Percentiles rank a stretch among this genome's conserved stretches.
These are phyloP conservation scores for Pemphigus obesinymphae DNA, from an alignment of 1,140 invertebrate genomes.

Conservation along the genomic window DNA sequence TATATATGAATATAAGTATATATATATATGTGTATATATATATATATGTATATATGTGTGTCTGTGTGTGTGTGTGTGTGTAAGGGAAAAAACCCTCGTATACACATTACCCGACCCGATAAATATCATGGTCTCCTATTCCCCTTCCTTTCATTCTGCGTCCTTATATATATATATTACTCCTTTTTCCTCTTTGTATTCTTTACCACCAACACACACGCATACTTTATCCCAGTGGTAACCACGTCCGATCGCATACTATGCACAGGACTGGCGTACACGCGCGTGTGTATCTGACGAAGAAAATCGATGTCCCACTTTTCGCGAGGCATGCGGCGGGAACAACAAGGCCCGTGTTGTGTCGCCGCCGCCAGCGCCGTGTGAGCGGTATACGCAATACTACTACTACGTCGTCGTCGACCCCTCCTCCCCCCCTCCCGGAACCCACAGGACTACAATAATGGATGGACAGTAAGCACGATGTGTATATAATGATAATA, in stretches of 20 bases:
- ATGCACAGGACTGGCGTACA: not conserved
- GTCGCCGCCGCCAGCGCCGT: not conserved
- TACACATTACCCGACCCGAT: not conserved
- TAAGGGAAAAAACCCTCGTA: no score
- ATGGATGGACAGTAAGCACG: no score
- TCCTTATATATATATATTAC: not conserved
- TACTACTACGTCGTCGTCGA: not conserved
- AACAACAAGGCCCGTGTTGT: conserved; percentile 37
- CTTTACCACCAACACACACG: no score
- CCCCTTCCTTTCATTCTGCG: not conserved
- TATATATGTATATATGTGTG: no score
- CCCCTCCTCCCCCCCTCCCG: no score
- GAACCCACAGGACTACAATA: no score
- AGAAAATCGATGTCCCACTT: conserved; percentile 41
- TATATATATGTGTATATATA: no score
- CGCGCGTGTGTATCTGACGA: not conserved
- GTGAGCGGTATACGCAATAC: not conserved
- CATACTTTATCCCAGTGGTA: not conserved
- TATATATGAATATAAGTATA: no score
- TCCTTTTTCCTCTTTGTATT: not conserved
- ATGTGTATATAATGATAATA: not conserved
- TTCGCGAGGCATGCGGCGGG: not conserved
- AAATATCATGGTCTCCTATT: not conserved
- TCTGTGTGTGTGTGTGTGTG: no score
- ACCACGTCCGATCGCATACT: not conserved